Evolutionary conservation across 2,888 invertebrate genomes (phyloP).

Genomic region (Protonemura montana): DNA sequence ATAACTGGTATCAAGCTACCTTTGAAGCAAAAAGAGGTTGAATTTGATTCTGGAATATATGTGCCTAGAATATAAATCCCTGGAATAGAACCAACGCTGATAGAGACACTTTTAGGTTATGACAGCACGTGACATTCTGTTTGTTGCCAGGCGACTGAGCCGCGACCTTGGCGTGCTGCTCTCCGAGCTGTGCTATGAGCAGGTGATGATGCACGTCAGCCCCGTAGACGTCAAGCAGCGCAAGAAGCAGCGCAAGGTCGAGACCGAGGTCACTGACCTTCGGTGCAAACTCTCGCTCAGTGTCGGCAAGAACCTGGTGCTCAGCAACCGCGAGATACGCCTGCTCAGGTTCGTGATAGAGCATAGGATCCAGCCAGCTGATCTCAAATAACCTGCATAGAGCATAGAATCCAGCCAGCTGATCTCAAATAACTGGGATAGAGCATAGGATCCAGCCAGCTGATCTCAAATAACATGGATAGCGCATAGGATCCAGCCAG

Average conservation of each 20-base stretch:
- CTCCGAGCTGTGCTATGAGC: conserved; percentile 87
- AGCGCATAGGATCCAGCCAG: too few relatives aligned
- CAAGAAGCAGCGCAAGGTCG: conserved; percentile 89
- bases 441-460: too few relatives aligned
- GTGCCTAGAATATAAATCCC: too few relatives aligned
- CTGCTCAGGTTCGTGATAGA: conserved; percentile 67
- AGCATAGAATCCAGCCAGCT: too few relatives aligned
- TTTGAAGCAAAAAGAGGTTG: too few relatives aligned
- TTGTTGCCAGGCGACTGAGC: conserved; percentile 69
- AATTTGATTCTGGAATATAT: too few relatives aligned
- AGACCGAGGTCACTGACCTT: conserved; percentile 88
- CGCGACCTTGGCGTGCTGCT: conserved; percentile 75
- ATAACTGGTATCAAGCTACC: too few relatives aligned
- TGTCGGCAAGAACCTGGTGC: conserved; percentile 78
- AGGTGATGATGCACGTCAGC: conserved; percentile 81
- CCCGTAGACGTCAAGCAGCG: conserved; percentile 85
- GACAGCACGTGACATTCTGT: neutral
- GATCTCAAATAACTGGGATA: too few relatives aligned
- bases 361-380: too few relatives aligned
- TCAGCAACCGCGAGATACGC: conserved; percentile 91
- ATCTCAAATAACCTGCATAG: too few relatives aligned
- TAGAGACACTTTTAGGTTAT: conserved; percentile 17
- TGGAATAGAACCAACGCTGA: too few relatives aligned
- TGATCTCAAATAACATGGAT: too few relatives aligned
- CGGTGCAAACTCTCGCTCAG: conserved; percentile 81